Evolutionary conservation across 2,797 vertebrate genomes (phyloP), one percentile per base, ranked within the genome.

Genomic region (Pelochelys cantorii): DNA sequence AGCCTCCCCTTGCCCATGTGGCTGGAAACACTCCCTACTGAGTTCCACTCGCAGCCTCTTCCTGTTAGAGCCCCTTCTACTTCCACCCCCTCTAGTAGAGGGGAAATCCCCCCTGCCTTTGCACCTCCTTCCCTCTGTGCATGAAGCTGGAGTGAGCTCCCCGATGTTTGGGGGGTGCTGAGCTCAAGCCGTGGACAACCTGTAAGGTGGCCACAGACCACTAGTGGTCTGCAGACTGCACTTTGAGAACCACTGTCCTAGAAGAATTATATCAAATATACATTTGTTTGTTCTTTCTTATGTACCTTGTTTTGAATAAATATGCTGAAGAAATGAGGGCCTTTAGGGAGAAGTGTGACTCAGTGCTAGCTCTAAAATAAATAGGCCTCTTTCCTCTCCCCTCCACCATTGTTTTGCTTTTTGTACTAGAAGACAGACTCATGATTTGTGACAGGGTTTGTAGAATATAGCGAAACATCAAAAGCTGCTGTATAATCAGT

Each of bases 341-440:
- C 13, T 90, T 78, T 83, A 48, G 5, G n/a, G 59, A 18, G 15
- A 55, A 18, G 7, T 18, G 88, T 88, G 2, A 3, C 55, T 85
- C 65, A 68, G 11, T 25, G 4, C 20, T 52, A 78, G 2, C 57
- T 81, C 34, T 18, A 71, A 54, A 85, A 74, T 48, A 3, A 79
- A 81, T 59, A 11, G 31, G 60, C 53, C 37, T 15, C 20, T 1
- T 0, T 23, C 5, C 20, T 5, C 2, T 10, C 4, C 3, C 1
- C 3, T 20, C 17, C 84, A 10, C 57, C 53, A 54, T 71, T 29
- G 11, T 23, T 37, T 8, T 15, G 4, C 7, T 14, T 23, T 53
- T 29, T 89, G 20, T 81, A 57, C 52, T 17, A 65, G 78, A 79
- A 53, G 59, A 23, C 27, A 4, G 48, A 52, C 42, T 77, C 7